Evolutionary conservation across 1,140 invertebrate species (phyloP), one percentile per base, ranked within the genome.

Genomic region (Aleiodes sp.): DNA sequence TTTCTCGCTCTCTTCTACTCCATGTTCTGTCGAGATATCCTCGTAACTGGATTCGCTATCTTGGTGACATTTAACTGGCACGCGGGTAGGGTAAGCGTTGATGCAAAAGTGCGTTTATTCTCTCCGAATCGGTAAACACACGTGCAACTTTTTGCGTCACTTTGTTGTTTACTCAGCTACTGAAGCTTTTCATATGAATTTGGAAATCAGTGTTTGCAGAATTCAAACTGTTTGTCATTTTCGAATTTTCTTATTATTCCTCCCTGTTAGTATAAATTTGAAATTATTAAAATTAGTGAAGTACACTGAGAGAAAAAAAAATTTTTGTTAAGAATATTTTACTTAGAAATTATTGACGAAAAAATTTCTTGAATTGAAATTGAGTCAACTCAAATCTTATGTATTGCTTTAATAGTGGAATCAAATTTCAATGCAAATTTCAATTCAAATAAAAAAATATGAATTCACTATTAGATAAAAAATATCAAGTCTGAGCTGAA

Each of bases 61-160:
- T 69, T 71, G 46, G 71, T 60, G 73, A 78, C 70, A 77, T 60
- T 66, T 56, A 65, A 43, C 41, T 26, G 46, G 70, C 56, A 71
- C 70, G 43, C 37, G n/a, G 26, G 31, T 2, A 24, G 65, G 70
- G 70, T 70, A 70, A 71, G 74, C 66, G 52, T 24, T 72, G 71
- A 74, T 68, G 72, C 76, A 73, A 68, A 73, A 72, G 77, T 69
- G 29, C 71, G 60, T 39, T 33, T 67, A 28, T 63, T 31, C 37
- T 60, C 70, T 65, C 39, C 21, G 71, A 74, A 71, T 71, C 73
- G n/a, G 73, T 72, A 78, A 78, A 79, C 77, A 80, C 77, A 80
- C 78, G 76, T 75, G 77, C 71, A 26, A 59, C 41, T 29, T 69
- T 77, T 75, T 71, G 75, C 76, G 72, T 80, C 76, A 75, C 71